These are phyloP conservation scores for Crocallis elinguaria DNA, from an alignment of 2,888 invertebrate species.

Conservation along the genomic window DNA sequence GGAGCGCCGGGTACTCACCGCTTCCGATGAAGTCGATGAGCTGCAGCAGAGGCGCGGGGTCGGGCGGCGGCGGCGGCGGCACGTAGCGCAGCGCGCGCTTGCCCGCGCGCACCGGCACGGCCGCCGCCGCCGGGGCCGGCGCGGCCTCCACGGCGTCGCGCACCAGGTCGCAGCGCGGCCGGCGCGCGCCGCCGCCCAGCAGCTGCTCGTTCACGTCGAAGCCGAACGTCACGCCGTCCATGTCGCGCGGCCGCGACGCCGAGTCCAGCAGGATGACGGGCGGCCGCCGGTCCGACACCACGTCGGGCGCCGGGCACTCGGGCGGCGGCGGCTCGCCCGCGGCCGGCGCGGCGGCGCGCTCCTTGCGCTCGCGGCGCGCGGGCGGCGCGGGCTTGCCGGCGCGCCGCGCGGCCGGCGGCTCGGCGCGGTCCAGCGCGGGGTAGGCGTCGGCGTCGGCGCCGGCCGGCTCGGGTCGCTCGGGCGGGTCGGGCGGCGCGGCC, in stretches of 20 bases:
- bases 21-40: slow-evolving; percentile 70
- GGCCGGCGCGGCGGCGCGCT: slow-evolving; percentile 38
- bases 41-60: slow-evolving; percentile 54
- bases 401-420: slow-evolving; percentile 31
- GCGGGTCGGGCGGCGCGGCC: slow-evolving; percentile 40
- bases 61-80: slow-evolving; percentile 52
- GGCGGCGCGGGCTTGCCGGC: slow-evolving; percentile 27
- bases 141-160: slow-evolving; percentile 47
- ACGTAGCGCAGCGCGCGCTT: slow-evolving; percentile 57
- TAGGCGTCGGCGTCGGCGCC: not conserved
- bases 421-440: slow-evolving; percentile 24
- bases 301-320: slow-evolving; percentile 69
- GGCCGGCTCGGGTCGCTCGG: slow-evolving; percentile 39
- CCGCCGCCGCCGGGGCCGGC: slow-evolving; percentile 49
- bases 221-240: slow-evolving; percentile 91
- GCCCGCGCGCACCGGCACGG: slow-evolving; percentile 36
- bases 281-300: slow-evolving; percentile 83
- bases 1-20: slow-evolving; percentile 50
- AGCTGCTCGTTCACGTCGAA: slow-evolving; percentile 91
- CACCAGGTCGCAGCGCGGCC: slow-evolving; percentile 60
- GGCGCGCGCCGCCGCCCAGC: slow-evolving; percentile 72
- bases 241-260: slow-evolving; percentile 74
- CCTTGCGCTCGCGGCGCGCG: slow-evolving; percentile 37
- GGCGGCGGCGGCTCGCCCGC: slow-evolving; percentile 63
- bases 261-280: slow-evolving; percentile 90